Base-by-base conservation (phyloP, 2,888 invertebrate genomes). In the Amphipyra berbera region DNA sequence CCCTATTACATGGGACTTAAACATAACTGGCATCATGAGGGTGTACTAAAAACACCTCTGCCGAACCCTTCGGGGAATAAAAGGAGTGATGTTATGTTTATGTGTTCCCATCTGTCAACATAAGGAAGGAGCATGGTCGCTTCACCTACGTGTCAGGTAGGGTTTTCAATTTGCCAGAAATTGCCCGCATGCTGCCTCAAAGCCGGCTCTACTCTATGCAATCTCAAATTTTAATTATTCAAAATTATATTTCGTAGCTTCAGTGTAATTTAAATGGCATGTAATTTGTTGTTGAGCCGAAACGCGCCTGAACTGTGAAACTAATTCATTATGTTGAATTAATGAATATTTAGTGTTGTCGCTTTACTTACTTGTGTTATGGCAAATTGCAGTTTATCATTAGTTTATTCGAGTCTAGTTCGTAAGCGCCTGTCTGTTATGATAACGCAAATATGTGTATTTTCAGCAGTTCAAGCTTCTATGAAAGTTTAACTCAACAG, bases 341-440 rank as follows among this genome's bases (percentile, higher is more conserved):
- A 62, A 67, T 73, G 30, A 55, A 55, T 61, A 61, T 69, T 59
- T 47, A 61, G 7, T 57, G 15, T 53, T 21, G 57, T 57, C 49
- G 35, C 38, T 49, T 57, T 46, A 35, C 30, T 49, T 73, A 53
- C 46, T 55, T 58, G n/a, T 44, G 58, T 68, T 60, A 59, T 47
- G 44, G 54, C 33, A 50, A 44, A 53, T 37, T 27, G 42, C 54
- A 50, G 57, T 73, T 73, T 44, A 48, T 27, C 3, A 21, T 21
- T 21, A 21, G 21, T 21, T 21, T 21, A 21, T 21, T 21, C 21
- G 7, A 40, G 52, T 62, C 8, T 59, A 33, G 27, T 30, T 21
- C 30, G 55, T 33, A 33, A 59, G 53, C 63, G 75, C 75, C 75
- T 71, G 70, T 46, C 35, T 38, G 38, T 48, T 44, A 60, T 3